phyloP scores from a whole-genome alignment of 2,888 invertebrate genomes.

The Dryadula phaetusa region DNA sequence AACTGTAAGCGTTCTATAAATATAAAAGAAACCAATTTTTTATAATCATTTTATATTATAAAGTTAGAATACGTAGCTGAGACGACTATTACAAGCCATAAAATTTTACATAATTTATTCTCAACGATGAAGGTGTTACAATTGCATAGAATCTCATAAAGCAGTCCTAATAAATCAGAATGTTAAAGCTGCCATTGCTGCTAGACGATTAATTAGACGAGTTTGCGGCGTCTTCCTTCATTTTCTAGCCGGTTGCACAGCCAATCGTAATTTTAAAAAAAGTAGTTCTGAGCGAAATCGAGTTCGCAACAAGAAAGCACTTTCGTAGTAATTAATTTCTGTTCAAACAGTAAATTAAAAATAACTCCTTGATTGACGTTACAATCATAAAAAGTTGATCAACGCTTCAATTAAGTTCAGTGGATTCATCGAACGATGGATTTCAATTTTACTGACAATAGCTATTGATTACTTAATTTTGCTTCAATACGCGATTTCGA shows the following conservation, averaged over 20 bases:
- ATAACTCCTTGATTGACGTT: constrained; percentile 18
- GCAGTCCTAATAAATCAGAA: constrained; percentile 30
- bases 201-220: constrained; percentile 22
- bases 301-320: constrained; percentile 10
- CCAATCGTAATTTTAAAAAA: constrained; percentile 16
- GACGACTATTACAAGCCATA: constrained; percentile 10
- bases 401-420: constrained; percentile 21
- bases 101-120: constrained; percentile 22
- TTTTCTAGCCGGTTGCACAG: constrained; percentile 35
- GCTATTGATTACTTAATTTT: constrained; percentile 17
- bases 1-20: background rate
- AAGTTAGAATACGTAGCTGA: background rate
- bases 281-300: constrained; percentile 24
- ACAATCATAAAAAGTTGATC: constrained; percentile 23
- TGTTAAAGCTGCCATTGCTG: constrained; percentile 20
- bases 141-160: constrained; percentile 22
- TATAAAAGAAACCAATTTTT: background rate
- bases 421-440: constrained; percentile 24
- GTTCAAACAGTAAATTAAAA: constrained; percentile 14
- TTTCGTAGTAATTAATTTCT: constrained; percentile 18
- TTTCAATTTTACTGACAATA: constrained; percentile 23
- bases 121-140: constrained; percentile 18
- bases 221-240: constrained; percentile 27
- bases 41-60: background rate
- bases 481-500: constrained; percentile 6